Conservation (phyloP, 2,888 invertebrate genomes). For the Diadegma fenestrale region DNA sequence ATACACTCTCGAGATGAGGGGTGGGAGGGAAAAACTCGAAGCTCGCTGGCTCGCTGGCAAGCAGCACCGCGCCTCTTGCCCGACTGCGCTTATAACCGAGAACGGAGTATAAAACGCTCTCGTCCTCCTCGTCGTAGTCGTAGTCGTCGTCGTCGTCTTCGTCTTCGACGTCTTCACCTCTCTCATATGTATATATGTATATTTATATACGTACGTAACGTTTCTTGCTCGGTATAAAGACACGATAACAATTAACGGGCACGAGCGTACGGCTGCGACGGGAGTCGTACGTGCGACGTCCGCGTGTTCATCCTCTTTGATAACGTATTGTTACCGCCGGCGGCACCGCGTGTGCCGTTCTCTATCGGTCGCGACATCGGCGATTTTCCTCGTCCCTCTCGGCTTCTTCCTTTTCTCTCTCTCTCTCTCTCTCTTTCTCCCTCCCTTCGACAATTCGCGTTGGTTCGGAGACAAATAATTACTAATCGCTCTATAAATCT, state of each 20-base stretch:
- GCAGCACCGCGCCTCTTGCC: slow-evolving; percentile 67
- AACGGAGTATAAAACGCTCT: slow-evolving; percentile 57
- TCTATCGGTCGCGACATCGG: slow-evolving; percentile 59
- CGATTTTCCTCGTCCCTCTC: slow-evolving; percentile 39
- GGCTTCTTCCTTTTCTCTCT: slow-evolving; percentile 1
- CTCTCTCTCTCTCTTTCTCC: background rate
- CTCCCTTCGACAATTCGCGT: background rate
- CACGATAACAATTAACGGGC: slow-evolving; percentile 66
- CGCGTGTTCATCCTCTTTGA: slow-evolving; percentile 68
- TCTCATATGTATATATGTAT: slow-evolving; percentile 9
- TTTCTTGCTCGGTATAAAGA: slow-evolving; percentile 36
- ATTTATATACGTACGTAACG: slow-evolving; percentile 14
- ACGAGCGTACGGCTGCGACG: slow-evolving; percentile 54
- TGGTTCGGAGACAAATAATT: slow-evolving; percentile 14
- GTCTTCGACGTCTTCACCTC: slow-evolving; percentile 15
- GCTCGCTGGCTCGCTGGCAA: slow-evolving; percentile 67
- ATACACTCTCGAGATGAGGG: slow-evolving; percentile 31
- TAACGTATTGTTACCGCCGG: slow-evolving; percentile 52
- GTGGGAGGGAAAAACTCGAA: slow-evolving; percentile 33
- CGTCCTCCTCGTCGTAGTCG: slow-evolving; percentile 40
- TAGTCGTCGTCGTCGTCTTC: slow-evolving; percentile 22
- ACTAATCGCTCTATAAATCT: slow-evolving; percentile 12
- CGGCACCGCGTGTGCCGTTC: slow-evolving; percentile 62
- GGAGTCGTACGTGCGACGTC: slow-evolving; percentile 61
- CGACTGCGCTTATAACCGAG: slow-evolving; percentile 67